Percentiles rank a stretch among this genome's conserved stretches.
These are phyloP conservation scores for Drosophila quinaria DNA, from an alignment of 2,888 invertebrate genomes.

Conservation along the genomic window DNA sequence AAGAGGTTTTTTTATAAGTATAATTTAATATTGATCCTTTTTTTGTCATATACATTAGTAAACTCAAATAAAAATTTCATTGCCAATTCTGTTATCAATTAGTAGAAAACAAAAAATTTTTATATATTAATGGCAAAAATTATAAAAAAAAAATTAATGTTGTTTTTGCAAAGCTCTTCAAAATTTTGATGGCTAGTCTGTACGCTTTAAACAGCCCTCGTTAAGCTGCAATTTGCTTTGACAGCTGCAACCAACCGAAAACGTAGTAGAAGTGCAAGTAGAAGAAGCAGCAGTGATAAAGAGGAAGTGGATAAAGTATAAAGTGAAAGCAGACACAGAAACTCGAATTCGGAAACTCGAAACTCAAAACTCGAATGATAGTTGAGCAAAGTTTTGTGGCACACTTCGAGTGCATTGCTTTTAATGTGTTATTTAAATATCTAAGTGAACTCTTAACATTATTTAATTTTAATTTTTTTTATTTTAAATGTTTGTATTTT, in stretches of 20 bases:
- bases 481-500: no score
- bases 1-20: no score
- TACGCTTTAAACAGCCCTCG: slow-evolving; percentile 12
- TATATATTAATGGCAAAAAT: no score
- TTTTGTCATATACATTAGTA: no score
- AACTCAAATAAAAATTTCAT: no score
- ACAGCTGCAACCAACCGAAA: slow-evolving; percentile 10
- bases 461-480: no score
- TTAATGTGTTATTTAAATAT: slow-evolving; percentile 56
- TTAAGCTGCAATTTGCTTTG: slow-evolving; percentile 25
- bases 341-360: background rate
- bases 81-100: no score
- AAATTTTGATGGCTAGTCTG: no score
- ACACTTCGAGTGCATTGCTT: slow-evolving; percentile 42
- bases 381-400: slow-evolving; percentile 25
- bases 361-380: slow-evolving; percentile 10
- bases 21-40: no score
- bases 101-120: no score
- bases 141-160: no score
- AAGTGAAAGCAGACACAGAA: background rate
- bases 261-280: background rate
- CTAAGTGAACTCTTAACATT: slow-evolving; percentile 25
- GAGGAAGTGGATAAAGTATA: background rate
- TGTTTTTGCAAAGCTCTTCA: no score
- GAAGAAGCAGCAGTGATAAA: background rate